phyloP scores from a whole-genome alignment of 35 echinoderm and acorn worm genomes.

The Strongylocentrotus purpuratus region DNA sequence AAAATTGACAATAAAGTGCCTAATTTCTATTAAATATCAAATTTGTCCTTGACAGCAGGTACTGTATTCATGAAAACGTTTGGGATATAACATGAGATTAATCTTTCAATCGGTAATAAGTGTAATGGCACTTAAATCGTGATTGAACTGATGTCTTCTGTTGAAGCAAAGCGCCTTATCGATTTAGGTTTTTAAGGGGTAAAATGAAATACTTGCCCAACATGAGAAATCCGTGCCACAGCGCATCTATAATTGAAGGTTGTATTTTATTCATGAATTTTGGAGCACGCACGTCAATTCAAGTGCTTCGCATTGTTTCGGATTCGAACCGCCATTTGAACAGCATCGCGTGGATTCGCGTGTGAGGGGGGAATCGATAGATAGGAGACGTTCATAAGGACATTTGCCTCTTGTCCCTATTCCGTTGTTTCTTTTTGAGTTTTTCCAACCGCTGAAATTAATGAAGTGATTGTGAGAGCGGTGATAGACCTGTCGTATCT shows the following conservation, averaged over 20 bases:
- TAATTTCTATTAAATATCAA: neutral
- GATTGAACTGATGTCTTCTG: neutral
- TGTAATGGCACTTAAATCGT: neutral
- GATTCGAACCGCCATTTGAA: neutral
- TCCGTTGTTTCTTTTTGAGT: neutral
- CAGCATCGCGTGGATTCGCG: neutral
- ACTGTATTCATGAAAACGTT: conserved; percentile 11
- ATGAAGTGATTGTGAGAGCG: neutral
- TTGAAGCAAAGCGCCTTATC: neutral
- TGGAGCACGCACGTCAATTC: neutral
- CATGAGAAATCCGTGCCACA: neutral
- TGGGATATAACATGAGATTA: neutral
- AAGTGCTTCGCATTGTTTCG: neutral
- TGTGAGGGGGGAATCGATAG: neutral
- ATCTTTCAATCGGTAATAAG: neutral
- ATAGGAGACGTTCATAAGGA: neutral
- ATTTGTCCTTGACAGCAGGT: neutral
- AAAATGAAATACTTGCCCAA: neutral
- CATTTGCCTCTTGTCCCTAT: neutral
- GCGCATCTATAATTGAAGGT: neutral
- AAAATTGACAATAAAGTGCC: neutral
- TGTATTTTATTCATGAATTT: conserved; percentile 20
- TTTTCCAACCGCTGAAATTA: neutral
- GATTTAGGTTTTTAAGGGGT: neutral
- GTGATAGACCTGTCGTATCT: neutral